These are phyloP conservation scores for Tachuris rubrigastra DNA, from an alignment of 2,113 vertebrate species.

Conservation along the genomic window DNA sequence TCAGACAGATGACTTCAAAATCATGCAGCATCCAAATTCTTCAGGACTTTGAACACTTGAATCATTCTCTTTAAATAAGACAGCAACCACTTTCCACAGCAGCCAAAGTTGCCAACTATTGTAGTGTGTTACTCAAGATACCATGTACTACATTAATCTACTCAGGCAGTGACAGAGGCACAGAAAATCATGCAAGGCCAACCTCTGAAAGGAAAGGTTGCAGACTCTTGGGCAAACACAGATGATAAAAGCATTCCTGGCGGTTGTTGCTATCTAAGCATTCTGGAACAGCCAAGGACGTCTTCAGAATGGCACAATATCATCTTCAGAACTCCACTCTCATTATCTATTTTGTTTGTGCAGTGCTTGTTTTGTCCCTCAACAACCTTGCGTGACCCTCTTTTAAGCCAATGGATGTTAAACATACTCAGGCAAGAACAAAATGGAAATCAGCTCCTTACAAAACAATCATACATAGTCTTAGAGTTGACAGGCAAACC, in stretches of 20 bases:
- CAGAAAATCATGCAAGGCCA: not conserved
- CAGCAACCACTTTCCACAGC: not conserved
- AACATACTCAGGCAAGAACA: not conserved
- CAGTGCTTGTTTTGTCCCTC: conserved; percentile 6
- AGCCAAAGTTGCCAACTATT: not conserved
- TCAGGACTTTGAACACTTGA: not conserved
- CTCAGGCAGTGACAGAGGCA: not conserved
- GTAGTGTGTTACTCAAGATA: not conserved
- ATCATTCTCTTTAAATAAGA: not conserved
- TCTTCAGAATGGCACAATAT: conserved; percentile 39
- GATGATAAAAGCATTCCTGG: conserved; percentile 64
- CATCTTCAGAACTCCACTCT: conserved; percentile 39
- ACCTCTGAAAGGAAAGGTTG: conserved; percentile 45
- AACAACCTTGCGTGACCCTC: not conserved
- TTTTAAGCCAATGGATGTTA: conserved; percentile 4
- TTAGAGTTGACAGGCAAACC: not conserved
- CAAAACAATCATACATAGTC: not conserved
- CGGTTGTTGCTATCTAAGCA: conserved; percentile 15
- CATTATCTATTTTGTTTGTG: conserved; percentile 18
- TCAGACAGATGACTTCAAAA: not conserved
- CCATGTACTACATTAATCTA: conserved; percentile 1
- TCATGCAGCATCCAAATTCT: not conserved
- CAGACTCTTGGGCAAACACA: conserved; percentile 18
- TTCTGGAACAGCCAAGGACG: conserved; percentile 57
- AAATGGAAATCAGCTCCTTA: conserved; percentile 12